Conservation (phyloP, 2,888 invertebrate species). For the Pheosia gnoma region DNA sequence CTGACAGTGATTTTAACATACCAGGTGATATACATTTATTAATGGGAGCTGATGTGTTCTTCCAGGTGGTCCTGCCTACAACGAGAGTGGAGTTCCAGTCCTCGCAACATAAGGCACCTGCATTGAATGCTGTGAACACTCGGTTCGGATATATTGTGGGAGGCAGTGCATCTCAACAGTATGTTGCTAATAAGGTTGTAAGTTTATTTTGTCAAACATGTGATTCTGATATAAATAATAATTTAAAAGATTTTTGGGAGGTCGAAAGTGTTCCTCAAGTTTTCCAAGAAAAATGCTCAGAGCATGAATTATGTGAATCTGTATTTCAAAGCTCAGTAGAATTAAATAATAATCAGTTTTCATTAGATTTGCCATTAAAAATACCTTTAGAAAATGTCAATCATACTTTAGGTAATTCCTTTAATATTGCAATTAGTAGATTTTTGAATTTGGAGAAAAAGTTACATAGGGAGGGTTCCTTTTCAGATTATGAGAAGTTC, state of each 20-base stretch:
- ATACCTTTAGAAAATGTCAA: slow-evolving; percentile 10
- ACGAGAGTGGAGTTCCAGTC: not conserved
- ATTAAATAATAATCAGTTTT: slow-evolving; percentile 18
- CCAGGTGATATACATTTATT: slow-evolving; percentile 22
- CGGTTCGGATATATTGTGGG: not conserved
- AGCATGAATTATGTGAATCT: slow-evolving; percentile 19
- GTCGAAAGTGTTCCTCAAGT: slow-evolving; percentile 22
- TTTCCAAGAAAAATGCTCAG: slow-evolving; percentile 14
- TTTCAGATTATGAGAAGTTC: slow-evolving; percentile 13
- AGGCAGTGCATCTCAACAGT: not conserved
- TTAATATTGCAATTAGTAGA: slow-evolving; percentile 22
- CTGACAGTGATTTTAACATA: not conserved
- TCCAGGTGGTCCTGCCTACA: slow-evolving; percentile 24
- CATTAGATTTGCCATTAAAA: slow-evolving; percentile 24
- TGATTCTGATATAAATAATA: slow-evolving; percentile 9
- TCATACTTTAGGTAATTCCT: slow-evolving; percentile 23
- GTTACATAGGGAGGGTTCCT: slow-evolving; percentile 14
- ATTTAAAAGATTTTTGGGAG: slow-evolving; percentile 1
- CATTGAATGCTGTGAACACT: not conserved
- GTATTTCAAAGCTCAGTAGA: slow-evolving; percentile 15
- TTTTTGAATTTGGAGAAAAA: slow-evolving; percentile 27
- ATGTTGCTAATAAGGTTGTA: slow-evolving; percentile 1
- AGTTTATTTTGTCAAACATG: slow-evolving; percentile 6
- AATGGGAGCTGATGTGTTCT: slow-evolving; percentile 24
- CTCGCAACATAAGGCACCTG: not conserved